Conservation (phyloP, 2,888 invertebrate genomes). For the Congeria kusceri region DNA sequence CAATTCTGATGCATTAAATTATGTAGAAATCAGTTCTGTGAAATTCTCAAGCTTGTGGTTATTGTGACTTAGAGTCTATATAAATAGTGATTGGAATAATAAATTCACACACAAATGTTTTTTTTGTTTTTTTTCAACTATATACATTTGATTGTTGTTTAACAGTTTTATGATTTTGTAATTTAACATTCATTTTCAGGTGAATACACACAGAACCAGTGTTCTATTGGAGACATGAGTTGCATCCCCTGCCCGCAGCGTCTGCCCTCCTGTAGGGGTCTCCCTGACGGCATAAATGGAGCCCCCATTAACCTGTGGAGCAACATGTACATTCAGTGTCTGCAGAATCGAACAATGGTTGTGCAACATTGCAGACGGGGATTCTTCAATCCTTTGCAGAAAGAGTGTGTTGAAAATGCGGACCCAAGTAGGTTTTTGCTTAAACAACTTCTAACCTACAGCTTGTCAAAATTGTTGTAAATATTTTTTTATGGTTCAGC, state of each 20-base stretch:
- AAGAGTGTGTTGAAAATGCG: slow-evolving; percentile 39
- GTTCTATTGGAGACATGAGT: slow-evolving; percentile 18
- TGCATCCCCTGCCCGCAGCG: slow-evolving; percentile 63
- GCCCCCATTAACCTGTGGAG: slow-evolving; percentile 49
- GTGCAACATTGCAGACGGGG: slow-evolving; percentile 44
- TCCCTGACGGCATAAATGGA: slow-evolving; percentile 57
- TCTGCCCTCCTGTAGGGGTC: slow-evolving; percentile 58
- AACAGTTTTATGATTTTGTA: no score
- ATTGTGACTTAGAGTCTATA: no score
- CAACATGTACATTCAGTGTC: slow-evolving; percentile 54
- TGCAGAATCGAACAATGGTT: slow-evolving; percentile 55
- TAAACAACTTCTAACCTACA: no score
- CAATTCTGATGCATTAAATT: no score
- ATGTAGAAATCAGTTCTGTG: no score
- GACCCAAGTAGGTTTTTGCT: slow-evolving; percentile 38
- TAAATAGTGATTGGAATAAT: no score
- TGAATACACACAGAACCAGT: slow-evolving; percentile 44
- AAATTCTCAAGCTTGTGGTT: no score
- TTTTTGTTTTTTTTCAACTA: no score
- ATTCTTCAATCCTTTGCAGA: slow-evolving; percentile 48
- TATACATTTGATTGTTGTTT: no score
- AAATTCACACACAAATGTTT: no score
- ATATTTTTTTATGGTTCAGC: no score
- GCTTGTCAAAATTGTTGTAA: no score
- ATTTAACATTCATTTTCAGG: slow-evolving; percentile 1